Evolutionary conservation across 2,888 invertebrate genomes (phyloP), one percentile per base, ranked within the genome.

Genomic region (Prosapia bicincta): DNA sequence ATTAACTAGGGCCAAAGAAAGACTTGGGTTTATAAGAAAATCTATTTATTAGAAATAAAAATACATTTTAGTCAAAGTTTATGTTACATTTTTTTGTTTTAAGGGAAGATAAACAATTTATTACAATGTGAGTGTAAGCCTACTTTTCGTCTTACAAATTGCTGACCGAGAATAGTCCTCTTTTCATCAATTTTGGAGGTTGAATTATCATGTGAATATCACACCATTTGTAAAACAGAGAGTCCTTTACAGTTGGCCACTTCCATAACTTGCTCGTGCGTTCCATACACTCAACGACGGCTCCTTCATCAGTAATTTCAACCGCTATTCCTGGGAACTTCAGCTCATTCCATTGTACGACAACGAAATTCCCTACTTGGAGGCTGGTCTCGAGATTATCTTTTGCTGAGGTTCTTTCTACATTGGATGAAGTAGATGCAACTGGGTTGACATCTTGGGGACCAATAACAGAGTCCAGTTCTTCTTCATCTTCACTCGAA

Each of bases 181-280:
- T 73, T 32, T 67, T 73, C 23, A 67, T 0, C 13, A 73, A 25
- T 66, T 73, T 73, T n/a, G 73, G 73, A 30, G 73, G 68, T 32
- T n/a, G 28, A 32, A 73, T 73, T n/a, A 13, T 26, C 15, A 67
- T 66, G 20, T 32, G 15, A 13, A 73, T 73, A n/a, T 20, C 20
- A 23, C 15, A 24, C 73, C 73, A 73, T 24, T 68, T 73, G 20
- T 73, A 73, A 24, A 68, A 32, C 15, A 73, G 38, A 2, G 26
- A 24, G 43, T 73, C 73, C 13, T 73, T 73, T 3, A 15, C 25
- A 24, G 20, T 20, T 23, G 73, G 73, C 73, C 73, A 73, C 73
- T 73, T 73, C 73, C 73, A 73, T 23, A 23, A 6, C 38, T 73
- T 73, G 6, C n/a, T 30, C 25, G 73, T 67, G 23, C 24, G 73